These are phyloP conservation scores for Zaprionus camerounensis DNA, from an alignment of 1,140 invertebrate species.

Conservation along the genomic window DNA sequence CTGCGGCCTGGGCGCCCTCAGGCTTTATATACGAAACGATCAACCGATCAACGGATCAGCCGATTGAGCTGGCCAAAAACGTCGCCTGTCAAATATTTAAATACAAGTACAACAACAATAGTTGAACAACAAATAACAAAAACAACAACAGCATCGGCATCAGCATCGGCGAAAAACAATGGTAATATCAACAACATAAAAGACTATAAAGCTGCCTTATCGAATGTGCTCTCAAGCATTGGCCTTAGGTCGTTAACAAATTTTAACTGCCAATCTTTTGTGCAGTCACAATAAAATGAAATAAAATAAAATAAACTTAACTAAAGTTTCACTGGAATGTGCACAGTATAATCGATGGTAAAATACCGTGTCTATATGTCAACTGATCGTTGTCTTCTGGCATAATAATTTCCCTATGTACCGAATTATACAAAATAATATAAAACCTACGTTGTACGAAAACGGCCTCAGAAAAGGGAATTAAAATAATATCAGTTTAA, in stretches of 20 bases:
- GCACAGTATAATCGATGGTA: neutral
- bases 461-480: no score
- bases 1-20: slow-evolving; percentile 43
- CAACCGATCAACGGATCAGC: slow-evolving; percentile 2
- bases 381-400: neutral
- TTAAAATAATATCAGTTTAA: no score
- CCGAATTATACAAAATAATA: no score
- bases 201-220: slow-evolving; percentile 62
- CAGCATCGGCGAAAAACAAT: slow-evolving; percentile 4
- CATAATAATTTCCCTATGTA: no score
- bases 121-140: slow-evolving; percentile 30
- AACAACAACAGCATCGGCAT: slow-evolving; percentile 10
- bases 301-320: slow-evolving; percentile 32
- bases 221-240: slow-evolving; percentile 67
- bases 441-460: no score
- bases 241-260: slow-evolving; percentile 76
- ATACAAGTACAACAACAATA: slow-evolving; percentile 49
- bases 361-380: neutral
- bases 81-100: slow-evolving; percentile 70
- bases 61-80: slow-evolving; percentile 18
- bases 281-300: slow-evolving; percentile 65
- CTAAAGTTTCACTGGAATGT: slow-evolving; percentile 8
- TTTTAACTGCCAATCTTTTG: slow-evolving; percentile 71
- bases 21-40: slow-evolving; percentile 27
- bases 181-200: slow-evolving; percentile 27